phyloP scores from a whole-genome alignment of 64 coral and sea anemone species.

The Porites lutea region DNA sequence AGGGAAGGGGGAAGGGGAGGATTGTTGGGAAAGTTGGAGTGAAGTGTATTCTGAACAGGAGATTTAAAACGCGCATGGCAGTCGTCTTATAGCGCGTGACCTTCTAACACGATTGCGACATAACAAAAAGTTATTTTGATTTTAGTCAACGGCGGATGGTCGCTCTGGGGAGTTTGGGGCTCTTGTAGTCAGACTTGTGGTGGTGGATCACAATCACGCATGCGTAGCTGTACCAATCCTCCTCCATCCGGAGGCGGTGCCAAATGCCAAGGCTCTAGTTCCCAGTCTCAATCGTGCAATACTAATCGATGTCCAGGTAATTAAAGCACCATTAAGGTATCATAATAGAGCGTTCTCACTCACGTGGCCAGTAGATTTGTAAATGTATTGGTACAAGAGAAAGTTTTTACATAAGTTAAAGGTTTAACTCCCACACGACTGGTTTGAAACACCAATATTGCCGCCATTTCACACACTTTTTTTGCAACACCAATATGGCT shows the following conservation, averaged over 20 bases:
- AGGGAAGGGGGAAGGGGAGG: too few species aligned
- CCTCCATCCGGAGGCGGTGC: background rate
- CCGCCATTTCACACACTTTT: too few species aligned
- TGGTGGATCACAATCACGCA: background rate
- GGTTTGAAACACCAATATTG: too few species aligned
- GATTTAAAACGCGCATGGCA: too few species aligned
- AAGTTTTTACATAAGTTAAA: too few species aligned
- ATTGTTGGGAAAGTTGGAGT: too few species aligned
- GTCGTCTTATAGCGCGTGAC: background rate
- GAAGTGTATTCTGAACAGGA: too few species aligned
- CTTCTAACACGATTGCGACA: background rate
- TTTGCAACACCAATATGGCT: too few species aligned
- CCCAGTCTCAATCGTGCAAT: background rate
- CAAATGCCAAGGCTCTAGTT: background rate
- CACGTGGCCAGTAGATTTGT: too few species aligned
- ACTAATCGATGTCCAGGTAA: conserved; percentile 11
- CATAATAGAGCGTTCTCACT: background rate
- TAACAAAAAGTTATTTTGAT: background rate
- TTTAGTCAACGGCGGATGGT: conserved; percentile 13
- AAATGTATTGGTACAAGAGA: too few species aligned
- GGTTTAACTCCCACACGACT: too few species aligned
- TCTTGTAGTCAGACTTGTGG: background rate
- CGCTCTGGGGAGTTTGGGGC: background rate
- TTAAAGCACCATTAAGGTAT: background rate
- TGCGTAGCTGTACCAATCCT: background rate